These are phyloP conservation scores for Micrastur ruficollis DNA, from an alignment of 2,797 vertebrate genomes.

Conservation along the genomic window DNA sequence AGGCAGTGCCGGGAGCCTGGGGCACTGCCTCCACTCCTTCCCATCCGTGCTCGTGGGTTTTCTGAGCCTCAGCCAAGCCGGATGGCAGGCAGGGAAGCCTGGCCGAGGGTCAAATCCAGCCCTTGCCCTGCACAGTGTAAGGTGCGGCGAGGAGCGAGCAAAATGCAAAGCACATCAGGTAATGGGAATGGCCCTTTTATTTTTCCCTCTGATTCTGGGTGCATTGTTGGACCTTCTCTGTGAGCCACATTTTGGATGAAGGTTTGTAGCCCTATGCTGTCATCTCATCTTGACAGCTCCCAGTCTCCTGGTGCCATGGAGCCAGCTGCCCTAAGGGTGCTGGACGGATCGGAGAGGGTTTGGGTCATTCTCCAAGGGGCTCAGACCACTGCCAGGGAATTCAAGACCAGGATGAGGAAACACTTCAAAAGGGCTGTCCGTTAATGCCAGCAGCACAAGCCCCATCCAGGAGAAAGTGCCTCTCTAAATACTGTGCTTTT, in stretches of 20 bases:
- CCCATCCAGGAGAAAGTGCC: neutral
- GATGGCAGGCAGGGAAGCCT: neutral
- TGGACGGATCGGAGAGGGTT: neutral
- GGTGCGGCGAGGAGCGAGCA: neutral
- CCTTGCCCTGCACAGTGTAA: fast-evolving
- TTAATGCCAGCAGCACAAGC: neutral
- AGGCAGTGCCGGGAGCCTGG: neutral
- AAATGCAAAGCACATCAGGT: neutral
- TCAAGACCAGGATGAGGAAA: neutral
- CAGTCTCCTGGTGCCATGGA: neutral
- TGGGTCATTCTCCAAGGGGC: neutral
- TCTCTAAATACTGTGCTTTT: neutral
- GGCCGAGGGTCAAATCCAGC: neutral
- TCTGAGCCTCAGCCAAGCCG: neutral
- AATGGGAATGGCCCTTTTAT: neutral
- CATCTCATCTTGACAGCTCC: neutral
- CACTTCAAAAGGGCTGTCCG: neutral
- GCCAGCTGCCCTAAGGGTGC: neutral
- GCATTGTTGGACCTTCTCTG: neutral
- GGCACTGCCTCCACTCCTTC: neutral
- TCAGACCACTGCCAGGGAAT: neutral
- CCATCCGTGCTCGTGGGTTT: neutral
- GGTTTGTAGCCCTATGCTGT: neutral
- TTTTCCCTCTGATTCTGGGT: neutral
- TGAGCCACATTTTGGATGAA: neutral